Percentiles rank a stretch among this genome's conserved stretches.
phyloP scores from a whole-genome alignment of 2,888 invertebrate species.

The Aelia acuminata region DNA sequence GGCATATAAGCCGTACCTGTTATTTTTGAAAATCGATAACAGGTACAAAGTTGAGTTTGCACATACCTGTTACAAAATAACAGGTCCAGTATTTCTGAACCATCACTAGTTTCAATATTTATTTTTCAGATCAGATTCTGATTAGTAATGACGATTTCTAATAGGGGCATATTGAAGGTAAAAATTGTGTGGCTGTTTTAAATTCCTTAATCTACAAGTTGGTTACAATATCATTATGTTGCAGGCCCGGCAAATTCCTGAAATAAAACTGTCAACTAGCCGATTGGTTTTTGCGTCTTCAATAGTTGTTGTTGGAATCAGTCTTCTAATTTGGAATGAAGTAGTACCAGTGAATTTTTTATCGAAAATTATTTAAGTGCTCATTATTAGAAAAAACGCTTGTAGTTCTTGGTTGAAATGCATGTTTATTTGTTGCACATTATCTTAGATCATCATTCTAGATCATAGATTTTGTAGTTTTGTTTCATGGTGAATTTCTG shows the following conservation, averaged over 20 bases:
- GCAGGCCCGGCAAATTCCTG: background rate
- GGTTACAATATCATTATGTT: background rate
- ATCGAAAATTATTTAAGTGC: background rate
- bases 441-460: background rate
- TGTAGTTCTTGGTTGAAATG: background rate
- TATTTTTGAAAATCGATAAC: no score
- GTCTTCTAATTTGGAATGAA: constrained; percentile 36
- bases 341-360: background rate
- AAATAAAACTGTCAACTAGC: background rate
- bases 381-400: background rate
- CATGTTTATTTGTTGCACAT: background rate
- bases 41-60: no score
- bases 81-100: no score
- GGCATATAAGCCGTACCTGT: no score
- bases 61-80: no score
- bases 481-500: background rate
- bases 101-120: no score
- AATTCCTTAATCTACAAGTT: background rate
- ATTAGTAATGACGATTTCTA: background rate
- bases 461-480: background rate
- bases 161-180: background rate
- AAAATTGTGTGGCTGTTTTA: background rate
- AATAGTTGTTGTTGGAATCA: background rate
- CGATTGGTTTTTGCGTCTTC: constrained; percentile 17
- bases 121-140: background rate